These are phyloP conservation scores for Heliothis subflexa DNA, from an alignment of 1,140 invertebrate genomes.

Conservation along the genomic window DNA sequence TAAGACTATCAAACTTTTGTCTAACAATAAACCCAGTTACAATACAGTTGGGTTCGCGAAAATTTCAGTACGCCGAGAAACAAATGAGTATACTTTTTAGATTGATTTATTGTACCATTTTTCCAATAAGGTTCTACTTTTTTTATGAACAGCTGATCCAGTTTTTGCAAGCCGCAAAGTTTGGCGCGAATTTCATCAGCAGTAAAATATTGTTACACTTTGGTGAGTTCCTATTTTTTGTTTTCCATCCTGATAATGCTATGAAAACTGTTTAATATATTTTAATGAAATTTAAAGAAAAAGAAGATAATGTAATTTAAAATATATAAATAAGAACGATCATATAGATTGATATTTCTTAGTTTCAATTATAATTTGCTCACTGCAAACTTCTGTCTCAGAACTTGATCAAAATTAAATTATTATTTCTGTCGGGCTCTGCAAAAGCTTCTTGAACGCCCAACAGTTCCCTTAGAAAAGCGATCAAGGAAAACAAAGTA, in stretches of 20 bases:
- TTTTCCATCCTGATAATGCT: background rate
- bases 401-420: no score
- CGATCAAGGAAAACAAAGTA: background rate
- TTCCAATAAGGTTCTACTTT: slow-evolving; percentile 34
- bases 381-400: no score
- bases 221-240: background rate
- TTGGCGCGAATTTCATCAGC: slow-evolving; percentile 30
- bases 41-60: slow-evolving; percentile 29
- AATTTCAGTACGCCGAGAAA: slow-evolving; percentile 31
- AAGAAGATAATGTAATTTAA: no score
- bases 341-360: no score
- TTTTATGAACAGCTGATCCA: slow-evolving; percentile 13
- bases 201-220: slow-evolving; percentile 29
- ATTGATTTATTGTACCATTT: slow-evolving; percentile 37
- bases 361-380: no score
- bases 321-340: no score
- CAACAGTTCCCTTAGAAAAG: background rate
- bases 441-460: background rate
- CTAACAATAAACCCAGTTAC: slow-evolving; percentile 17
- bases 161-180: slow-evolving; percentile 27
- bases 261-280: no score
- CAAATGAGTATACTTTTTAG: slow-evolving; percentile 39
- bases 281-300: no score
- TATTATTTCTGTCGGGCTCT: no score
- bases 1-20: slow-evolving; percentile 41